Conservation (phyloP, 1,140 invertebrate species). For the Zaprionus davidi region DNA sequence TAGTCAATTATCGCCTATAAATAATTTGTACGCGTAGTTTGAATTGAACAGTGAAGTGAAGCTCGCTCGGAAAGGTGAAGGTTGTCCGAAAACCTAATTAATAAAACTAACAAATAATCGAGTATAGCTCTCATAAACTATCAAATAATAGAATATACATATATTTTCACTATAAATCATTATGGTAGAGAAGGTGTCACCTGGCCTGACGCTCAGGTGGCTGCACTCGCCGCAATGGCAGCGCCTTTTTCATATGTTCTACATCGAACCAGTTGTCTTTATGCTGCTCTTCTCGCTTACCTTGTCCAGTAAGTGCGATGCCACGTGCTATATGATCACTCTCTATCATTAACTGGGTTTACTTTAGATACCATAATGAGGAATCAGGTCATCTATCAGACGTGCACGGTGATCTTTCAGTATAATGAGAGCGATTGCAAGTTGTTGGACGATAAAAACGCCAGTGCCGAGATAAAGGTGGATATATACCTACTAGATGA, state of each 20-base stretch:
- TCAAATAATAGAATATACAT: conserved; percentile 22
- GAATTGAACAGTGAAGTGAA: conserved; percentile 18
- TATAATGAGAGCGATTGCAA: conserved; percentile 85
- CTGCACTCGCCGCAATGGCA: conserved; percentile 66
- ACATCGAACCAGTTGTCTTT: conserved; percentile 80
- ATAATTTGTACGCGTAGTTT: conserved; percentile 17
- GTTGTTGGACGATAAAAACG: conserved; percentile 85
- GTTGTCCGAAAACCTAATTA: conserved; percentile 13
- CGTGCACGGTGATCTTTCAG: conserved; percentile 84
- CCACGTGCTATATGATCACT: no score
- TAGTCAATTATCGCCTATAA: conserved; percentile 29
- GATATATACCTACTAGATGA: not conserved
- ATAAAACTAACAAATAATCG: not conserved
- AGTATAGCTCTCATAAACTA: conserved; percentile 14
- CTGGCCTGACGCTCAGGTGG: conserved; percentile 49
- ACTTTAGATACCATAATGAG: conserved; percentile 85
- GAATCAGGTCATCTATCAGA: conserved; percentile 86
- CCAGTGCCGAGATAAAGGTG: conserved; percentile 84
- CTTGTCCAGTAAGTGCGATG: conserved; percentile 68
- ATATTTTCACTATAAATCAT: conserved; percentile 18
- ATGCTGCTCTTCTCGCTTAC: conserved; percentile 77
- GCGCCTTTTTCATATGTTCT: conserved; percentile 77
- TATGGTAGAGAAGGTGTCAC: conserved; percentile 72
- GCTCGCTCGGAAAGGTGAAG: not conserved
- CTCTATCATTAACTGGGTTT: not conserved